Base-by-base conservation (phyloP, 1,140 invertebrate genomes). In the Brachystomella parvula region DNA sequence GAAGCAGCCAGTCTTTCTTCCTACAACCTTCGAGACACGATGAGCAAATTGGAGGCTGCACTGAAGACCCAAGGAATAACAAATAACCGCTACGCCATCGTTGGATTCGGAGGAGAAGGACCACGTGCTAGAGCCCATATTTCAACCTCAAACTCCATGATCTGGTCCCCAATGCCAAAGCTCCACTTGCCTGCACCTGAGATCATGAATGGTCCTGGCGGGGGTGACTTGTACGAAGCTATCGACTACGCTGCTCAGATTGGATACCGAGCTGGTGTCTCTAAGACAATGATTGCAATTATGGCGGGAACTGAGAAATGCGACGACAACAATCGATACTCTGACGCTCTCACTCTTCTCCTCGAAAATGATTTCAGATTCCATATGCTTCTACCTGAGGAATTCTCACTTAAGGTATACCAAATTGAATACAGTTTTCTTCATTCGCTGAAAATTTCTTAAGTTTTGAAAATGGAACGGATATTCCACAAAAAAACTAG, bases 241-340 rank as follows among this genome's bases (percentile, higher is more conserved):
- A 69, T 83, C n/a, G 70, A 76, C 39, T 79, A 75, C 66, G 81
- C 81, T 17, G 74, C 78, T 21, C 70, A 75, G 2, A 76, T 82
- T 32, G 77, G 79, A 59, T 83, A 79, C 77, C 74, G 81, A 32
- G 73, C 78, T 19, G 82, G 81, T 21, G 80, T 79, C 6, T 78
- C 78, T 47, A 82, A 83, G 66, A 79, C 76, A 26, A 76, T 83
- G 31, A 73, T 83, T 33, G 75, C 82, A 3, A 53, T 82, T 30
- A 76, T 78, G 9, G 81, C 79, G 56, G 72, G 66, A 21, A 74
- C 74, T 9, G 75, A 72, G 44, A 73, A 74, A 35, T 75, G 75
- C 31, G 74, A 76, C 29, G 74, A 75, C 24, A 61, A 69, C 19
- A 65, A 71, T 21, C 71, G 73, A 26, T 78, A 78, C 63, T 66